Base-by-base conservation (phyloP, 64 coral and sea anemone genomes). In the Trachythela sp. region DNA sequence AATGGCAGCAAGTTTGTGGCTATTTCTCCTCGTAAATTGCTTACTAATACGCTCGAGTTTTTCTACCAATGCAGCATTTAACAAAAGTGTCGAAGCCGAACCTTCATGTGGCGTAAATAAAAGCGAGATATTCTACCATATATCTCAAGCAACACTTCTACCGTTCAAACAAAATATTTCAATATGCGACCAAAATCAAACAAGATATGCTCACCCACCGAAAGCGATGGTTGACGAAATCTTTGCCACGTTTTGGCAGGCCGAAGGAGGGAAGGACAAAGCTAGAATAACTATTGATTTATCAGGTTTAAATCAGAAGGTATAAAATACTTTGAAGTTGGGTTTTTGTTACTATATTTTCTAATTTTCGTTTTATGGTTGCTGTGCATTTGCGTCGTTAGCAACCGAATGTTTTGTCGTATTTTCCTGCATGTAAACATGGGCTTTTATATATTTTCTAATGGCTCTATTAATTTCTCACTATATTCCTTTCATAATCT, bases 261-360 rank as follows among this genome's bases (percentile, higher is more conserved):
- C 75, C 0, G 75, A 80, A 80, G 37, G 75, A 5, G 37, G 75
- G 13, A 80, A 39, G 37, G 75, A 80, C 30, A 39, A 80, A 37
- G 75, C 75, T 18, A 35, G 34, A 3, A 80, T 80, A 35, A 80
- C 75, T 6, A 80, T 80, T 80, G 75, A 80, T 36, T 80, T 80
- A 20, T 80, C 75, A 80, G 75, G 75, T 80, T 37, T 80, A 18
- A 20, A 80, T 9, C 75, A 80, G 20, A 80, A 80, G 75, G 75
- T 80, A 80, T 17, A 38, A 35, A 8, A 0, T 64, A 24, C 56
- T 64, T n/a, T 64, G 4, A 64, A 64, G 56, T 64, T 6, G 15
- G 15, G 24, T 13, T 64, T 26, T 20, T 64, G 20, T 20, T 26
- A 27, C 13, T 8, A 24, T 26, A n/a, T 6, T 64, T 64, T 4